Conservation (phyloP, 2,888 invertebrate species). For the Galeruca laticollis region DNA sequence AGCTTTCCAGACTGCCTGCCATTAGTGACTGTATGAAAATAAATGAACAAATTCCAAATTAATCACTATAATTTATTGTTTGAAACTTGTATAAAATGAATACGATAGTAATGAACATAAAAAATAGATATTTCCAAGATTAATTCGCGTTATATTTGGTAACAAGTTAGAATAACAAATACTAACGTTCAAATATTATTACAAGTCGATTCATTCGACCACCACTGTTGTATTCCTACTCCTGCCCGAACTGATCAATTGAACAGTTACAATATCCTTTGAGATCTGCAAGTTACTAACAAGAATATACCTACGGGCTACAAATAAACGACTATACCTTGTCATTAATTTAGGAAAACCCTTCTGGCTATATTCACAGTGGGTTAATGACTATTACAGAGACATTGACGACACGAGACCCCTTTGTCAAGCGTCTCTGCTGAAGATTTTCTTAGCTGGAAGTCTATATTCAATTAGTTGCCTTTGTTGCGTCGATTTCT, state of each 20-base stretch:
- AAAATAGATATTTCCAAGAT: too few species aligned
- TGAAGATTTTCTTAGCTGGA: conserved; percentile 53
- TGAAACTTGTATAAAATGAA: too few species aligned
- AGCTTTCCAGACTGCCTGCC: too few species aligned
- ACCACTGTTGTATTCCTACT: too few species aligned
- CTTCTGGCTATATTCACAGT: conserved; percentile 54
- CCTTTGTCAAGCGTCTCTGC: conserved; percentile 57
- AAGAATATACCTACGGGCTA: conserved; percentile 42
- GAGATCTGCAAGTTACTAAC: conserved; percentile 31
- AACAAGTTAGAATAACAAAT: too few species aligned
- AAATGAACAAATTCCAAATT: too few species aligned
- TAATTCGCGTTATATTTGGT: too few species aligned
- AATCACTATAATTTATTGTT: too few species aligned
- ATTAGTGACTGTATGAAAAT: too few species aligned
- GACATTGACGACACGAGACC: conserved; percentile 44
- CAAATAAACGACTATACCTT: conserved; percentile 48
- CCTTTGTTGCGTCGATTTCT: conserved; percentile 59
- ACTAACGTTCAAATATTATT: too few species aligned
- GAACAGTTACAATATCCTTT: conserved; percentile 36
- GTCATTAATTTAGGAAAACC: conserved; percentile 49
- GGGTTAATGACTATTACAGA: conserved; percentile 57
- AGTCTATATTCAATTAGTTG: conserved; percentile 61
- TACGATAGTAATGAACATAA: too few species aligned
- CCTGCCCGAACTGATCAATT: conserved; percentile 21
- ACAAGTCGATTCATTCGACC: too few species aligned